Percentiles rank a stretch among this genome's conserved stretches.
Evolutionary conservation across 2,888 invertebrate genomes (phyloP).

Genomic region (Gasteruption jaculator): DNA sequence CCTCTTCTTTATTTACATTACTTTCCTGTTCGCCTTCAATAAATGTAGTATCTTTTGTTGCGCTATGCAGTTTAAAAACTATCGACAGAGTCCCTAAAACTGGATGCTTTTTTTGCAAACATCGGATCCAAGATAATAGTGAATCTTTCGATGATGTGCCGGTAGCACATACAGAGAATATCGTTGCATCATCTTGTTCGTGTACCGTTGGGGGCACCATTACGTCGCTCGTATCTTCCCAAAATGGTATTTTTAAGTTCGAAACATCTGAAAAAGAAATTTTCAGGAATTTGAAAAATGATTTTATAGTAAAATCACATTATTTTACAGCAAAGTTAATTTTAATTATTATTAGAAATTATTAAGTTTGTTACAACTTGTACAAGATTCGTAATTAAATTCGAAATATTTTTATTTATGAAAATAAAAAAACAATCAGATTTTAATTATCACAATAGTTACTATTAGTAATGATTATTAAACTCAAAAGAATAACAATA

Average conservation of each 20-base stretch:
- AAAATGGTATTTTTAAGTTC: constrained; percentile 59
- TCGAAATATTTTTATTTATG: neutral
- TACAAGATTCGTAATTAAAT: no score
- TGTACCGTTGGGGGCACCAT: constrained; percentile 68
- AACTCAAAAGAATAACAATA: no score
- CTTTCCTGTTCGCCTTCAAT: constrained; percentile 2
- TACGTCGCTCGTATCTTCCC: constrained; percentile 51
- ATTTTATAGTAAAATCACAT: no score
- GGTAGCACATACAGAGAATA: constrained; percentile 84
- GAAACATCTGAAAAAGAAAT: constrained; percentile 66
- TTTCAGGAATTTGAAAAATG: no score
- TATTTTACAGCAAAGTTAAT: no score
- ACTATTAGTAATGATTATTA: no score
- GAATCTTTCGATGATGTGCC: constrained; percentile 90
- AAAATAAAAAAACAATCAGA: neutral
- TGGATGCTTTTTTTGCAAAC: constrained; percentile 74
- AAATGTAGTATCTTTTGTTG: constrained; percentile 9
- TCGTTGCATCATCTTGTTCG: constrained; percentile 88
- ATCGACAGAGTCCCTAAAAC: constrained; percentile 71
- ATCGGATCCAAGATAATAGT: constrained; percentile 84
- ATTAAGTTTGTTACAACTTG: no score
- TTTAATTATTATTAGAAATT: no score
- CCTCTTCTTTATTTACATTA: neutral
- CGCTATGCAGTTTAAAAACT: constrained; percentile 67
- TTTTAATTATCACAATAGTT: no score